phyloP scores from a whole-genome alignment of 2,113 vertebrate genomes.

The Ptyas mucosa region DNA sequence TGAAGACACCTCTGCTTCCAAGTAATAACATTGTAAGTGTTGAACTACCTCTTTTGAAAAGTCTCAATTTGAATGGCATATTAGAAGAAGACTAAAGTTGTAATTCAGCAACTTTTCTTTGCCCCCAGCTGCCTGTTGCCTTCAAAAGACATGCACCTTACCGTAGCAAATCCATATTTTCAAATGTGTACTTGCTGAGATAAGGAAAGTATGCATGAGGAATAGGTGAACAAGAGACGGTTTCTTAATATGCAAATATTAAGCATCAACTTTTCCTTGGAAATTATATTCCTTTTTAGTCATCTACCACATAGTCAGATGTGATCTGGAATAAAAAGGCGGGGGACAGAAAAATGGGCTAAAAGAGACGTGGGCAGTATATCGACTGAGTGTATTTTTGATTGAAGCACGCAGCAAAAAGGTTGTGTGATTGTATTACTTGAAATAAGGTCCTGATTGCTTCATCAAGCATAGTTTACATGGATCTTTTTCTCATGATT shows the following conservation, averaged over 20 bases:
- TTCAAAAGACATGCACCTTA: background rate
- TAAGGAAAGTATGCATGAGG: background rate
- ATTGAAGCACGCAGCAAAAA: background rate
- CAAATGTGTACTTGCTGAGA: background rate
- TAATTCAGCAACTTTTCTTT: background rate
- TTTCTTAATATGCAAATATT: background rate
- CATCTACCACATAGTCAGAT: background rate
- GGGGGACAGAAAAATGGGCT: background rate
- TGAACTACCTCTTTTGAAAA: background rate
- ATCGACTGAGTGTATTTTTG: background rate
- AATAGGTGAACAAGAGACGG: background rate
- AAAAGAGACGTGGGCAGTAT: background rate
- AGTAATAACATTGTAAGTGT: background rate
- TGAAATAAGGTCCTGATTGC: background rate
- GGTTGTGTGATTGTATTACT: background rate
- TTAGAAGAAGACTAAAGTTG: background rate
- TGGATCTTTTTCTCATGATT: background rate
- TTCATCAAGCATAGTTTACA: background rate
- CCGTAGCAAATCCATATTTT: background rate
- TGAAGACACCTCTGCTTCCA: background rate
- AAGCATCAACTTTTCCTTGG: background rate
- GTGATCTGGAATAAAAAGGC: background rate
- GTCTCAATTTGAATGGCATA: background rate
- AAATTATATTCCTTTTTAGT: background rate
- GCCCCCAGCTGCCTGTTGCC: background rate